A percentile compares a stretch with the other conserved stretches of the same genome.
Conservation (phyloP, 2,888 invertebrate species). For the Tenthredo distinguenda region DNA sequence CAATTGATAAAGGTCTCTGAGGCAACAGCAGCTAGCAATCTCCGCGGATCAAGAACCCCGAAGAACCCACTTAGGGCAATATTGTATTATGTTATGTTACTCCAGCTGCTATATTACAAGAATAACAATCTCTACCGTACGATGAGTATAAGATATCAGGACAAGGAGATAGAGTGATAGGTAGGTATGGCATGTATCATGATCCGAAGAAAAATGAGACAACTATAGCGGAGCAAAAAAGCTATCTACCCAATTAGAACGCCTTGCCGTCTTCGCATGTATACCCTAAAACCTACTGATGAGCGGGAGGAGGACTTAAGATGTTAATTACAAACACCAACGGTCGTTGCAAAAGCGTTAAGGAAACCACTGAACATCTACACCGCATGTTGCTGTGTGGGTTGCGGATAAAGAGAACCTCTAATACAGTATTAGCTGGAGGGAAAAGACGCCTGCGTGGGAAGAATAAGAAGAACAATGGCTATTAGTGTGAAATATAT, state of each 20-base stretch:
- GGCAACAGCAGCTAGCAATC: neutral
- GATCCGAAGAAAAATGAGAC: neutral
- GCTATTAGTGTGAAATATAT: neutral
- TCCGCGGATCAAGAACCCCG: slow-evolving; percentile 7
- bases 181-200: neutral
- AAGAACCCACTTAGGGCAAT: slow-evolving; percentile 19
- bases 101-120: neutral
- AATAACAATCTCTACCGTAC: neutral
- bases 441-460: neutral
- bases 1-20: slow-evolving; percentile 2
- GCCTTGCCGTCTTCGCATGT: neutral
- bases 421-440: neutral
- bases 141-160: neutral
- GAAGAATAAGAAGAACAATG: neutral
- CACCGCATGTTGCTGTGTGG: neutral
- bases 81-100: neutral
- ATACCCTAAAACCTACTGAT: neutral
- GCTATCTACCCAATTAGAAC: neutral
- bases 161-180: neutral
- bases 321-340: slow-evolving; percentile 33
- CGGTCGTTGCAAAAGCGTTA: neutral
- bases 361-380: neutral
- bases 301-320: neutral
- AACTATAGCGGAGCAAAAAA: neutral
- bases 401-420: neutral